phyloP scores from a whole-genome alignment of 2,797 vertebrate genomes.

The Tangara arthus region DNA sequence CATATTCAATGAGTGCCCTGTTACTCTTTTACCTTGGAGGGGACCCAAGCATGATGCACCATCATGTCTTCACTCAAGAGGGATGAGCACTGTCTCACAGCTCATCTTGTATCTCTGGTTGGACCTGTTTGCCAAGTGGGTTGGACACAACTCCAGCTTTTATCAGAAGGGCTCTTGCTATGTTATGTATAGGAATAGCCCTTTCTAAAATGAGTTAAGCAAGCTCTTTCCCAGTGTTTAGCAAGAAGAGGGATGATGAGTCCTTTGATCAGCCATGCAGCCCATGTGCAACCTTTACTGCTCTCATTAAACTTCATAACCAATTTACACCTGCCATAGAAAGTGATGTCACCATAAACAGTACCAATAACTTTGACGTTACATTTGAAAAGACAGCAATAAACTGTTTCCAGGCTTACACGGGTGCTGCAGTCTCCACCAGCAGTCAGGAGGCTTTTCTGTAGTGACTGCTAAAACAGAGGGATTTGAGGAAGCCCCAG shows the following conservation, averaged over 20 bases:
- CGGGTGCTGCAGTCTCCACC: not conserved
- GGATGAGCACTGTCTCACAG: not conserved
- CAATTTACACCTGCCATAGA: conserved; percentile 64
- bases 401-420: conserved; percentile 23
- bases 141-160: accelerated
- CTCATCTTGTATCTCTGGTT: not conserved
- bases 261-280: conserved; percentile 50
- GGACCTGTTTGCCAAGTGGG: not conserved
- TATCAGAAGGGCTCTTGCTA: not conserved
- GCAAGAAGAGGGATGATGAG: not conserved
- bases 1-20: accelerated
- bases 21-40: not conserved
- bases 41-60: not conserved
- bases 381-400: conserved; percentile 45
- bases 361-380: conserved; percentile 48
- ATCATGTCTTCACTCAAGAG: not conserved
- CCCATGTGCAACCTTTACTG: conserved; percentile 55
- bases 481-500: not conserved
- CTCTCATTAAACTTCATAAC: conserved; percentile 64
- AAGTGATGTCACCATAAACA: conserved; percentile 65
- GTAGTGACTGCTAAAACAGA: not conserved
- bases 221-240: not conserved
- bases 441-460: not conserved
- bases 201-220: not conserved
- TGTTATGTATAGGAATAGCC: not conserved